Evolutionary conservation across 2,888 invertebrate genomes (phyloP), one percentile per base, ranked within the genome.

Genomic region (Punctoribates punctum): DNA sequence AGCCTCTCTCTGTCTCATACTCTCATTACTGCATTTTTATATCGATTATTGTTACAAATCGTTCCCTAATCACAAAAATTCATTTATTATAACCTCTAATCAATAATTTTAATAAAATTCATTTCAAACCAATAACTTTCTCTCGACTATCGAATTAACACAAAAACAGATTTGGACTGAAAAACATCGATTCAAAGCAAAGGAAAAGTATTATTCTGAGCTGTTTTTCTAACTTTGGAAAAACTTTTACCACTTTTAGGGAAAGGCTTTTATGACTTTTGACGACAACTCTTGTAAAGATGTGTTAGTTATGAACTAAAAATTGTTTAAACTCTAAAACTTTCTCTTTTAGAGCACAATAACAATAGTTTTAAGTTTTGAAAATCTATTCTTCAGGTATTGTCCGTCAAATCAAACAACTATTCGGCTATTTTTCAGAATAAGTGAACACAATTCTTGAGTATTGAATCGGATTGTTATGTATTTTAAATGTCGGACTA

Each of bases 381-480:
- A 54, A n/a, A 20, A 5, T 20, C 8, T 54, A 8, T 20, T 54
- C 54, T 57, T 23, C 1, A 23, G 20, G 62, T 65, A 65, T 65
- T 65, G 65, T 65, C 65, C 29, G 25, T 13, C 29, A 65, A 65
- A 34, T 65, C 65, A 65, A 65, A 65, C 65, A 65, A 60, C 34
- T 34, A 17, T 65, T 65, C 13, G 25, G 3, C 11, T 27, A 11
- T 38, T 42, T 42, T 70, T 29, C 8, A n/a, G 20, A 54, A 23
- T 20, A 23, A 54, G 54, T 62, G 23, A 42, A 42, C 70, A 38
- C 70, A 70, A 42, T 70, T 42, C 42, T 9, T 17, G 20, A 15
- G 42, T 38, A 70, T 70, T 70, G 46, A 42, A 42, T 38, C 5
- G 23, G 42, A 70, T 70, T 70, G 42, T 70, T 70, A 70, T 70